Conservation (phyloP, 2,113 vertebrate species). For the Brienomyrus brachyistius region DNA sequence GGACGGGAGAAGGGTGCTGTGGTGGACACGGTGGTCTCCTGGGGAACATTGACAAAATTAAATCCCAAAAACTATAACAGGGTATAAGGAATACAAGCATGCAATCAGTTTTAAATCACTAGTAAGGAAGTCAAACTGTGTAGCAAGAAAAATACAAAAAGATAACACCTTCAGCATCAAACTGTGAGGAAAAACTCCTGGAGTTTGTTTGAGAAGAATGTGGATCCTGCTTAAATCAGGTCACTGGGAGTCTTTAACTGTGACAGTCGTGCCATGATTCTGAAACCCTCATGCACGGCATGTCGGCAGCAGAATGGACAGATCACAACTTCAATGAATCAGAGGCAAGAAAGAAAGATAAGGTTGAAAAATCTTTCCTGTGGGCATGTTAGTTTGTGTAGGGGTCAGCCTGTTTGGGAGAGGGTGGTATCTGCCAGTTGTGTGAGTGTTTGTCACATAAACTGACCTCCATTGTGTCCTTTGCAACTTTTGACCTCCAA, state of each 20-base stretch:
- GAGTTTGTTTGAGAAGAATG: neutral
- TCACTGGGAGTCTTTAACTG: neutral
- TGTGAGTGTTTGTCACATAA: neutral
- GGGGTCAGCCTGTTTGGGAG: neutral
- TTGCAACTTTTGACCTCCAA: conserved; percentile 40
- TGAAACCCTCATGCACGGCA: neutral
- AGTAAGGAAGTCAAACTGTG: neutral
- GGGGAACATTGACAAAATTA: conserved; percentile 9
- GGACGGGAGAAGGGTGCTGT: conserved; percentile 72
- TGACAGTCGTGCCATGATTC: neutral
- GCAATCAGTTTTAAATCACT: neutral
- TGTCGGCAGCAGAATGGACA: neutral
- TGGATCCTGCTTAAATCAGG: neutral
- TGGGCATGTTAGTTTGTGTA: neutral
- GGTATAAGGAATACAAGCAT: neutral
- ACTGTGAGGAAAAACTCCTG: neutral
- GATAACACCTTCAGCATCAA: neutral
- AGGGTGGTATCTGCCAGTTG: neutral
- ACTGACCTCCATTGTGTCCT: conserved; percentile 49
- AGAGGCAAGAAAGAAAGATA: neutral
- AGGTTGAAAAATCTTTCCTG: neutral
- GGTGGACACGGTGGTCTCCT: conserved; percentile 47
- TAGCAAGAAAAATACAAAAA: neutral
- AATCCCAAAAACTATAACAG: neutral
- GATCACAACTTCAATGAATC: neutral